phyloP scores from a whole-genome alignment of 2,888 invertebrate species.

The Oxystoma pomonae region DNA sequence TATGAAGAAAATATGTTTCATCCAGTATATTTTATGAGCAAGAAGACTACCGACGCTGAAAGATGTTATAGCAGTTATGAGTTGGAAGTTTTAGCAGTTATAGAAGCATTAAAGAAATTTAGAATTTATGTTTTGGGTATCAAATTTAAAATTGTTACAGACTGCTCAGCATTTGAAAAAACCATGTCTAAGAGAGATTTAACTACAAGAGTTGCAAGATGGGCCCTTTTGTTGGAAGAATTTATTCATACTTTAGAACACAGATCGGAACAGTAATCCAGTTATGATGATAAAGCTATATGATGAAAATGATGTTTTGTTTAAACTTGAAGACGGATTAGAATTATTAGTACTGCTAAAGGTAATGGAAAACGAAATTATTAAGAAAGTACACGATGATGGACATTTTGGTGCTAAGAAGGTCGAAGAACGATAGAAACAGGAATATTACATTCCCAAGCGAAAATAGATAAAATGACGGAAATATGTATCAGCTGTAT shows the following conservation, averaged over 20 bases:
- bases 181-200: constrained; percentile 35
- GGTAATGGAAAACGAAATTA: constrained; percentile 20
- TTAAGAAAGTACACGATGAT: constrained; percentile 18
- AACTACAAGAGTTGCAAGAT: constrained; percentile 34
- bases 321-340: constrained; percentile 3
- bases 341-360: constrained; percentile 23
- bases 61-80: constrained; percentile 37
- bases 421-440: constrained; percentile 23
- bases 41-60: constrained; percentile 34
- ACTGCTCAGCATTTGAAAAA: constrained; percentile 23
- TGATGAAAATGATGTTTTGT: constrained; percentile 23
- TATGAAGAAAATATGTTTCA: constrained; percentile 29
- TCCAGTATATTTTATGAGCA: constrained; percentile 36
- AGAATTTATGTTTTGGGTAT: constrained; percentile 34
- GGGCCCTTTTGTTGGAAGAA: constrained; percentile 34
- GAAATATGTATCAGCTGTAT: constrained; percentile 31
- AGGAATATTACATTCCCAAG: constrained; percentile 27
- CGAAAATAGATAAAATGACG: constrained; percentile 24
- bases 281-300: constrained; percentile 15
- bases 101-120: constrained; percentile 31
- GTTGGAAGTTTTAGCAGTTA: constrained; percentile 37
- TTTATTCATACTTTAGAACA: constrained; percentile 34
- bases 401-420: constrained; percentile 26
- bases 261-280: constrained; percentile 30
- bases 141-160: constrained; percentile 22